Evolutionary conservation across 2,888 invertebrate genomes (phyloP), one percentile per base, ranked within the genome.

Genomic region (Homarus gammarus): DNA sequence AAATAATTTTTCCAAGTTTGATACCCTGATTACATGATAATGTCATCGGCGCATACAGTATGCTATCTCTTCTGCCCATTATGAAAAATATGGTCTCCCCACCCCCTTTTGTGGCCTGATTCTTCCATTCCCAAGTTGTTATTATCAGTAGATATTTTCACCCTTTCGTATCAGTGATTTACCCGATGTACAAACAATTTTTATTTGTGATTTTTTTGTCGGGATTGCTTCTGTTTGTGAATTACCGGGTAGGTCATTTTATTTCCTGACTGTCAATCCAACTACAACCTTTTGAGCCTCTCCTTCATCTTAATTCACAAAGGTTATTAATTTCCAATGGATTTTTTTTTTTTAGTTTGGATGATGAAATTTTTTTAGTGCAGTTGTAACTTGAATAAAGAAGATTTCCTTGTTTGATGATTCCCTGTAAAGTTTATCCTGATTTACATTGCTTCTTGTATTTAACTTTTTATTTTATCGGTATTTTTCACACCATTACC

Each of bases 11-110:
- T 68, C 61, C 36, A 78, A 40, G 70, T 51, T 84, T 75, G 83
- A 84, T 56, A 84, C 72, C 79, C 78, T 72, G 72, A 72, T 49
- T 78, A 51, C 70, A 68, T 68, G 79, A 78, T 72, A 49, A 79
- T 79, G 36, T 79, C 72, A 49, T 38, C 72, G 86, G 79, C 86
- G 40, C 51, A n/a, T n/a, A n/a, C n/a, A n/a, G n/a, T n/a, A 73
- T 56, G 49, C 36, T 40, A 56, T 79, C 70, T 49, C n/a, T 56
- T 27, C 51, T 77, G 15, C 68, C 86, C 51, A 44, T 18, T 68
- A 70, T 27, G 31, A 83, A n/a, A n/a, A 79, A 31, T 83, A 70
- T 40, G 68, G 82, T 44, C 49, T 38, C 31, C 68, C 64, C 38
- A 82, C 40, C n/a, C 40, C 82, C 68, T n/a, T 44, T 83, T 83